Base-by-base conservation (phyloP, 2,888 invertebrate species). In the Smittia sp. region DNA sequence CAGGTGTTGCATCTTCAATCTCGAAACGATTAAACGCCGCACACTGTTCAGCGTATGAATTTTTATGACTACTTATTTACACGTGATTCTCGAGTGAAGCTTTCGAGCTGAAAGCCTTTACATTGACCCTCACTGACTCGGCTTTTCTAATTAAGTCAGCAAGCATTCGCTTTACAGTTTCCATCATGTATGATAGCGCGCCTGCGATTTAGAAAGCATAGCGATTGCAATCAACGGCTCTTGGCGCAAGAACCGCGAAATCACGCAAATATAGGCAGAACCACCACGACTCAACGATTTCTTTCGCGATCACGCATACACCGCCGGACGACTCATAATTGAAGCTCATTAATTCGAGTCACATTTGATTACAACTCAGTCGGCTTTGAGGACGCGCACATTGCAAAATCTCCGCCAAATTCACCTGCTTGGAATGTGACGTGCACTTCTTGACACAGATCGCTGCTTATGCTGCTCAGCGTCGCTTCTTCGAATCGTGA, bases 161-260 rank as follows among this genome's bases (percentile, higher is more conserved):
- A 70, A 46, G 41, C 22, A 38, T 62, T 13, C 22, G 32, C 66
- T 62, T 22, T 3, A 62, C 22, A 24, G 22, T 62, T 62, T 24
- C 20, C 20, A 18, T 22, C 24, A 6, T 25, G 25, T 54, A 24
- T 62, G 24, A n/a, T 58, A 9, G 11, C 20, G 58, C 15, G 58
- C n/a, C 24, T 46, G 68, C 24, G 32, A 25, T 68, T 65, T 68
- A 68, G 68, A 68, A 68, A 68, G 68, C 68, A 68, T 68, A 6
- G 46, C 46, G n/a, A n/a, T n/a, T 6, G 46, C 11, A 39, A 39
- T 39, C 39, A 39, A 39, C 13, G 39, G 39, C 39, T 39, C 7
- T 46, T 46, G 11, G 11, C 13, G 46, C 46, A 46, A 46, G 46
- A 46, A 46, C 46, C 15, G 46, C 46, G 46, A 46, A 46, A n/a